A percentile compares a stretch with the other conserved stretches of the same genome.
Evolutionary conservation across 2,797 vertebrate genomes (phyloP).

Genomic region (Sebastes steindachneri): DNA sequence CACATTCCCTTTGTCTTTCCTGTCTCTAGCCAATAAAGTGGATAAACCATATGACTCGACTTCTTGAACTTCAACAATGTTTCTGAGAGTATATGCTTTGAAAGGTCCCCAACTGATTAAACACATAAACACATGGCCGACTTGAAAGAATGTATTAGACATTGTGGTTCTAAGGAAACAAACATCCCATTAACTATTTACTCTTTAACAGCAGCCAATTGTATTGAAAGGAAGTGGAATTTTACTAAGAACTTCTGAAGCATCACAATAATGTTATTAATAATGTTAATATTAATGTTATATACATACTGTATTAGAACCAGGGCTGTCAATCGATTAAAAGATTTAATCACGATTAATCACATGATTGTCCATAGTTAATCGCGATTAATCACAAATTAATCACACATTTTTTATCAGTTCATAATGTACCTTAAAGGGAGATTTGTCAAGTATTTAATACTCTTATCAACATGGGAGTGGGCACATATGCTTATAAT

Average conservation of each 20-base stretch:
- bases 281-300: too few relatives aligned
- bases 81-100: not conserved
- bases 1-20: not conserved
- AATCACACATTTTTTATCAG: too few relatives aligned
- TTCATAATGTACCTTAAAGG: too few relatives aligned
- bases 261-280: not conserved
- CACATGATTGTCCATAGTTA: too few relatives aligned
- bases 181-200: not conserved
- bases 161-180: not conserved
- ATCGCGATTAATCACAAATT: too few relatives aligned
- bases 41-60: not conserved
- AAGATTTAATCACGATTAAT: too few relatives aligned
- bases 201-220: not conserved
- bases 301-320: not conserved
- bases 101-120: not conserved
- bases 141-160: not conserved
- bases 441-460: too few relatives aligned
- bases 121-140: not conserved
- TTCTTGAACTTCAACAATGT: not conserved
- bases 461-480: too few relatives aligned
- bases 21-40: not conserved
- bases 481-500: too few relatives aligned
- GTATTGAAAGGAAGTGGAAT: not conserved
- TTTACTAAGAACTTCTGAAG: not conserved
- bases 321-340: too few relatives aligned